phyloP scores from a whole-genome alignment of 2,113 vertebrate genomes.

The Rhabdomys dilectus region DNA sequence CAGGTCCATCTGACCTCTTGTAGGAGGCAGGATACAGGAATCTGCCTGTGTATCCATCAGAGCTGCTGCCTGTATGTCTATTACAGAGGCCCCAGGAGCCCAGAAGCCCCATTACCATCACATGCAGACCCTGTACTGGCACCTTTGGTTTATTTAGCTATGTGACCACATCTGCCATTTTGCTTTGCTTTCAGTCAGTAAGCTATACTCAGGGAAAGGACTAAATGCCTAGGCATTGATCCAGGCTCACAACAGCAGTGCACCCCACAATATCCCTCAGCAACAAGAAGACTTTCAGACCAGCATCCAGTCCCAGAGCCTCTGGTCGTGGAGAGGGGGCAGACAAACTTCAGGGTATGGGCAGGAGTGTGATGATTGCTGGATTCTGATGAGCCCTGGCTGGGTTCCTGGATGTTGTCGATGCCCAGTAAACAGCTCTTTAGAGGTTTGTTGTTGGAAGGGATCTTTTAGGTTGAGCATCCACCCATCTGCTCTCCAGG shows the following conservation, averaged over 20 bases:
- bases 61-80: background rate
- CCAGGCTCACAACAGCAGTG: background rate
- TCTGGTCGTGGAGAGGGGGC: accelerated
- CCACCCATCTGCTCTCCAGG: background rate
- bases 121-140: background rate
- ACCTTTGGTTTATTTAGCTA: too few relatives aligned
- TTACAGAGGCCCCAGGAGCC: background rate
- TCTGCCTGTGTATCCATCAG: background rate
- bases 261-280: background rate
- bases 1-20: background rate
- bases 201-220: too few relatives aligned
- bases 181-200: background rate
- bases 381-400: background rate
- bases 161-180: background rate
- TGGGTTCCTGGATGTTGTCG: background rate
- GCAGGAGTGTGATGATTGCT: background rate
- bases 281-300: background rate
- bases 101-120: background rate
- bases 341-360: background rate
- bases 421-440: background rate
- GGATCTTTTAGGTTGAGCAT: background rate
- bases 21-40: background rate
- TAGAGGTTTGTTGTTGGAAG: background rate
- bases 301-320: background rate
- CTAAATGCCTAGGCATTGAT: background rate